phyloP scores from a whole-genome alignment of 2,888 invertebrate species.

The Linnaemya tessellans region DNA sequence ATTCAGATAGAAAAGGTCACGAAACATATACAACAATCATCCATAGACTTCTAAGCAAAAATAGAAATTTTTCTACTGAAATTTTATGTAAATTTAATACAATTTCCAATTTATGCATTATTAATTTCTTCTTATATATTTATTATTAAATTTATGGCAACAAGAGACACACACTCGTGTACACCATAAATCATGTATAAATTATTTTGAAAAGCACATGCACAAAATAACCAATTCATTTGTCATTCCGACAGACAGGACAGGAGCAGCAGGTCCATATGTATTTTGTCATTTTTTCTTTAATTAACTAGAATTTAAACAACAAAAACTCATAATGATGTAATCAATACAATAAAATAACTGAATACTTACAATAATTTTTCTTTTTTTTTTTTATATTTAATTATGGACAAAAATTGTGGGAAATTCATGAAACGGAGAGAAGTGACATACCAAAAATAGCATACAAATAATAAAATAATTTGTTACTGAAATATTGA shows the following conservation, averaged over 20 bases:
- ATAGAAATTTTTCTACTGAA: too few species aligned
- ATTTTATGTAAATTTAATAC: too few species aligned
- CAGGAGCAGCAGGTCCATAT: too few species aligned
- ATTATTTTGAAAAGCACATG: not conserved
- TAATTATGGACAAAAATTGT: constrained; percentile 31
- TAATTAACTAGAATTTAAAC: constrained; percentile 30
- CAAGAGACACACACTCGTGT: not conserved
- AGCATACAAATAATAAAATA: not conserved
- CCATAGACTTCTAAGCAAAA: too few species aligned
- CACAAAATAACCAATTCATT: constrained; percentile 8
- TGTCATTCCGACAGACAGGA: not conserved
- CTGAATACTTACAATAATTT: constrained; percentile 24
- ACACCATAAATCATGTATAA: not conserved
- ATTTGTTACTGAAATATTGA: not conserved
- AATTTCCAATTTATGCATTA: not conserved
- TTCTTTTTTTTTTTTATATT: constrained; percentile 2
- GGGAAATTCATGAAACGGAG: not conserved
- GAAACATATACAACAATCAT: too few species aligned
- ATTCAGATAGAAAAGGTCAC: too few species aligned
- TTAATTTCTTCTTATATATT: not conserved
- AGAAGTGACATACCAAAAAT: not conserved
- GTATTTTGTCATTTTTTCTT: not conserved
- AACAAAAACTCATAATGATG: constrained; percentile 16
- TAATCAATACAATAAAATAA: constrained; percentile 46
- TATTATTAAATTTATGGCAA: not conserved